These are phyloP conservation scores for Ostrea denselamellosa DNA, from an alignment of 1,140 invertebrate species.

Conservation along the genomic window DNA sequence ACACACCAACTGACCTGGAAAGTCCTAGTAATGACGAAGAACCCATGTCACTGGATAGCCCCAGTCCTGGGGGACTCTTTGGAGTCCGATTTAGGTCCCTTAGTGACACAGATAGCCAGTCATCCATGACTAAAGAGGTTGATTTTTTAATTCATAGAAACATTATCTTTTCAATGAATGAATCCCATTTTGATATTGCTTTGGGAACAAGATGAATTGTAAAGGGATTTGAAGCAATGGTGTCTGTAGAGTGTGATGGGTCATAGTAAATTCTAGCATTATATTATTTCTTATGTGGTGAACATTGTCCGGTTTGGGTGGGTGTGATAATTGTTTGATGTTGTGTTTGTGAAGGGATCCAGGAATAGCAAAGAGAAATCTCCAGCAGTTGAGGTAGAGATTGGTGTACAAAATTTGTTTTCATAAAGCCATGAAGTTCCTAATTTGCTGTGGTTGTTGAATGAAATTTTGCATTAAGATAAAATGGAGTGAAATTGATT, in stretches of 20 bases:
- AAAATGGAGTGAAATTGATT: too few species aligned
- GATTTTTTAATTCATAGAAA: not conserved
- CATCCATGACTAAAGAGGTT: constrained; percentile 57
- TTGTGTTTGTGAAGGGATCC: constrained; percentile 32
- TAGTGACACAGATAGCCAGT: constrained; percentile 71
- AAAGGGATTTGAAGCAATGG: not conserved
- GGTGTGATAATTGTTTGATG: not conserved
- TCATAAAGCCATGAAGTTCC: not conserved
- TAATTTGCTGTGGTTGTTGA: not conserved
- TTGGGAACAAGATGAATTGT: not conserved
- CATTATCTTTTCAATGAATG: not conserved
- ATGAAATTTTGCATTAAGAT: too few species aligned
- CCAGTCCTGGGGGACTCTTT: constrained; percentile 39
- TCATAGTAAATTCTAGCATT: not conserved
- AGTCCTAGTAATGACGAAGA: constrained; percentile 69
- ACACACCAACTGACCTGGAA: constrained; percentile 47
- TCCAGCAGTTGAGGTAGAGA: not conserved
- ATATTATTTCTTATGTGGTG: not conserved
- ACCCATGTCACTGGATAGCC: constrained; percentile 65
- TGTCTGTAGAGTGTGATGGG: not conserved
- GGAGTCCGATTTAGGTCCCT: constrained; percentile 61
- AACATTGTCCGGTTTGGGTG: not conserved
- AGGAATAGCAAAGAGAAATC: not conserved
- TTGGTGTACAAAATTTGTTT: not conserved
- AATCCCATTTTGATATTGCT: not conserved